Evolutionary conservation across 2,888 invertebrate genomes (phyloP).

Genomic region (Gymnocheta viridis): DNA sequence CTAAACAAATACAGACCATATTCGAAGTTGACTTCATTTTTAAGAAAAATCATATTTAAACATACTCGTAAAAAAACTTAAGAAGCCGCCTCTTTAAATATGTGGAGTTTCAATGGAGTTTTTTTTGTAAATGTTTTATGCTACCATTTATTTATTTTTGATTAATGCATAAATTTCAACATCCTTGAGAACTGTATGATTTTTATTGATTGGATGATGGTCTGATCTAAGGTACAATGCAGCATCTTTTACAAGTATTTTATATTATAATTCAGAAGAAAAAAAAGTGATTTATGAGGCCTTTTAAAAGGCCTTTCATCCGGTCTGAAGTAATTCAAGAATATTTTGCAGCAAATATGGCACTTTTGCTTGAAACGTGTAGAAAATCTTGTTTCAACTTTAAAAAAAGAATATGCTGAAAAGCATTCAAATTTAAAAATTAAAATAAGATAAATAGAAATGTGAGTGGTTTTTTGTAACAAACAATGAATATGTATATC

Average conservation of each 20-base stretch:
- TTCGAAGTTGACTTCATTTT: conserved; percentile 64
- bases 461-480: too few relatives aligned
- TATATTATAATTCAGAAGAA: not conserved
- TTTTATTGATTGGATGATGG: conserved; percentile 68
- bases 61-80: conserved; percentile 47
- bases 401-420: too few relatives aligned
- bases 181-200: conserved; percentile 70
- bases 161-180: conserved; percentile 69
- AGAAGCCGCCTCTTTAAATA: conserved; percentile 62
- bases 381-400: too few relatives aligned
- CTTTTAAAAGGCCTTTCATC: not conserved
- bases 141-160: conserved; percentile 64
- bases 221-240: conserved; percentile 68
- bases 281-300: not conserved
- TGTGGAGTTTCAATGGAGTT: conserved; percentile 54
- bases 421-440: too few relatives aligned
- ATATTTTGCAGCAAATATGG: too few relatives aligned
- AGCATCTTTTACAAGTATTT: conserved; percentile 60
- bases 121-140: conserved; percentile 29
- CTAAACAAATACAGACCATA: conserved; percentile 51
- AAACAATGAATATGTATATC: too few relatives aligned
- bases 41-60: conserved; percentile 65
- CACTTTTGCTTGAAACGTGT: too few relatives aligned
- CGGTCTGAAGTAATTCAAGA: too few relatives aligned
- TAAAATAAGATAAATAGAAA: too few relatives aligned